Evolutionary conservation across 2,113 vertebrate genomes (phyloP), one percentile per base, ranked within the genome.

Genomic region (Poecilia latipinna): DNA sequence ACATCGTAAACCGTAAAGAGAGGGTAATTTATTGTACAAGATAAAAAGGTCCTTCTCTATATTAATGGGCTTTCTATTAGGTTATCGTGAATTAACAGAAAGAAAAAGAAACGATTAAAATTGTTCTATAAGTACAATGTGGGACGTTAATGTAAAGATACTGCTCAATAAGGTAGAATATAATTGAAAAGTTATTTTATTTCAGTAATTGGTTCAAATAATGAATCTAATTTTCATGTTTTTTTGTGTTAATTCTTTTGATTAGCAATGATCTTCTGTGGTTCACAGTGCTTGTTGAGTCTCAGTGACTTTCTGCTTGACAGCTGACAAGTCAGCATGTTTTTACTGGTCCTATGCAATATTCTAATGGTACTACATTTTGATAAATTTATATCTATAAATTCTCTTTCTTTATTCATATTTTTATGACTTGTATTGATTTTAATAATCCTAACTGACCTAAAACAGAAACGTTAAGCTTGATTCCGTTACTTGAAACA

Each of bases 1-100:
- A 1, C 44, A 61, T 24, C n/a, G 19, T 62, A 57, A 65, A 51
- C 13, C 42, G 5, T 17, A 31, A 37, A 68, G n/a, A 28, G 32
- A 61, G n/a, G 61, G 17, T 11, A 3, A 66, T 48, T 28, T 28
- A 37, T 33, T 65, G 37, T 61, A 44, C 26, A 64, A 15, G 51
- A 61, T 42, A 37, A 42, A 65, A 70, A 35, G 44, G 19, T 66
- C 37, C 19, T 31, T 72, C 65, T 62, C 65, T 62, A 31, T 33
- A 70, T 65, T 51, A 39, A 74, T 33, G 71, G 62, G 22, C 11
- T 90, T 85, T 78, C 72, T 57, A 66, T 70, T 67, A 61, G 61
- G 67, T 78, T 70, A 65, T 82, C 83, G 65, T 54, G 19, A 24
- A 57, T 57, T 57, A 57, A 57, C 7, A 57, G 22, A 57, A 57